Conservation (phyloP, 2,797 vertebrate genomes). For the Silurus lanzhouensis region DNA sequence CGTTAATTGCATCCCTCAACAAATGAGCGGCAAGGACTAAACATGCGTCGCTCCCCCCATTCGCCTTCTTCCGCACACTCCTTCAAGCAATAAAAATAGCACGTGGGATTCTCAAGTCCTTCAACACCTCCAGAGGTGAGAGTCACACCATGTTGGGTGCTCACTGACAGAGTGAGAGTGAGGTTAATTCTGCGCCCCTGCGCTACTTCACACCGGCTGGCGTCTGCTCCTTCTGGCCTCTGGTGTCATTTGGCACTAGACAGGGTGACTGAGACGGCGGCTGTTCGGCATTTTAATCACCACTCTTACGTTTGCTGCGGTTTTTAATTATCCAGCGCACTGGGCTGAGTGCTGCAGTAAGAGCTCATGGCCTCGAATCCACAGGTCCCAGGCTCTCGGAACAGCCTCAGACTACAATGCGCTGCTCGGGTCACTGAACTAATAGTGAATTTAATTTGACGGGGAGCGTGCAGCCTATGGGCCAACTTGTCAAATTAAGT, state of each 20-base stretch:
- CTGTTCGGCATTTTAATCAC: slow-evolving; percentile 57
- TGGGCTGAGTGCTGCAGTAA: slow-evolving; percentile 43
- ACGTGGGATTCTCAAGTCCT: slow-evolving; percentile 36
- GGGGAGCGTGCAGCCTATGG: slow-evolving; percentile 51
- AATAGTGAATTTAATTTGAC: slow-evolving; percentile 62
- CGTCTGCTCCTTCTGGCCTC: slow-evolving; percentile 50
- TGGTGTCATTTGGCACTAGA: slow-evolving; percentile 52
- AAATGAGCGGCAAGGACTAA: not conserved
- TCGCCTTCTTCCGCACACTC: not conserved
- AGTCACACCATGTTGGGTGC: slow-evolving; percentile 19
- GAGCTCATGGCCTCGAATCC: slow-evolving; percentile 48
- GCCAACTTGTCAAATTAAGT: slow-evolving; percentile 54
- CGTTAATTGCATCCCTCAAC: not conserved
- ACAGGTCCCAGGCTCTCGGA: slow-evolving; percentile 43
- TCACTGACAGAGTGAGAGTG: slow-evolving; percentile 25
- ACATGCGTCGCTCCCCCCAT: not conserved
- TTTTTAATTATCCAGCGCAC: slow-evolving; percentile 56
- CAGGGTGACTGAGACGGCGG: slow-evolving; percentile 48
- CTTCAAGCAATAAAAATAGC: slow-evolving; percentile 11
- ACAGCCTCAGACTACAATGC: slow-evolving; percentile 39
- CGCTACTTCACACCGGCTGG: slow-evolving; percentile 39
- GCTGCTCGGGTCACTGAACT: slow-evolving; percentile 46
- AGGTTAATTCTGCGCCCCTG: slow-evolving; percentile 38
- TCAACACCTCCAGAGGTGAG: slow-evolving; percentile 36
- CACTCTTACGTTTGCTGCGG: slow-evolving; percentile 33